Percentiles rank a stretch among this genome's conserved stretches.
phyloP scores from a whole-genome alignment of 2,797 vertebrate species.

The Antrozous pallidus region DNA sequence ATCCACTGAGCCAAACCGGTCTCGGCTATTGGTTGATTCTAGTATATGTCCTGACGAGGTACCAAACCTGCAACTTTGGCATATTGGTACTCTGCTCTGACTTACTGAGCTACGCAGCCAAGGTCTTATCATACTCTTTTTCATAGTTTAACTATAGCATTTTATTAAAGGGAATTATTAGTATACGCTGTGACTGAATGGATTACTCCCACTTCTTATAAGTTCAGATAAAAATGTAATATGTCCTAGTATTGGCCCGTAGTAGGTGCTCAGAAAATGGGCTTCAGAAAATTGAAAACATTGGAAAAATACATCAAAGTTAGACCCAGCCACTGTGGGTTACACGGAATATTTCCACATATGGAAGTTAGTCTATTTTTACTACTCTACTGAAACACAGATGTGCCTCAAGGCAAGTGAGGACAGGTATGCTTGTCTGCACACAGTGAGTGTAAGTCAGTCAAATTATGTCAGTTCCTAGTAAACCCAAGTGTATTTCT shows the following conservation, averaged over 20 bases:
- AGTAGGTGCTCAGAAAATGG: neutral
- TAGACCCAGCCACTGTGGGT: neutral
- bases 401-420: neutral
- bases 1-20: no score
- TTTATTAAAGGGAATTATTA: neutral
- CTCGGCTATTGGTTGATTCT: neutral
- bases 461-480: conserved; percentile 28
- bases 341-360: neutral
- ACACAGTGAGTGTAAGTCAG: neutral
- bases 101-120: neutral
- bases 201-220: neutral
- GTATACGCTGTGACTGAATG: neutral
- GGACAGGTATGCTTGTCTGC: neutral
- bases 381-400: neutral
- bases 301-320: neutral
- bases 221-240: neutral
- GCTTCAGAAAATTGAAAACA: neutral
- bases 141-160: neutral
- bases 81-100: neutral
- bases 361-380: neutral
- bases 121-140: neutral
- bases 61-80: neutral
- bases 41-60: neutral
- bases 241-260: neutral
- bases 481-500: neutral